Evolutionary conservation across 1,140 invertebrate genomes (phyloP), one percentile per base, ranked within the genome.

Genomic region (Ceratosolen solmsi): DNA sequence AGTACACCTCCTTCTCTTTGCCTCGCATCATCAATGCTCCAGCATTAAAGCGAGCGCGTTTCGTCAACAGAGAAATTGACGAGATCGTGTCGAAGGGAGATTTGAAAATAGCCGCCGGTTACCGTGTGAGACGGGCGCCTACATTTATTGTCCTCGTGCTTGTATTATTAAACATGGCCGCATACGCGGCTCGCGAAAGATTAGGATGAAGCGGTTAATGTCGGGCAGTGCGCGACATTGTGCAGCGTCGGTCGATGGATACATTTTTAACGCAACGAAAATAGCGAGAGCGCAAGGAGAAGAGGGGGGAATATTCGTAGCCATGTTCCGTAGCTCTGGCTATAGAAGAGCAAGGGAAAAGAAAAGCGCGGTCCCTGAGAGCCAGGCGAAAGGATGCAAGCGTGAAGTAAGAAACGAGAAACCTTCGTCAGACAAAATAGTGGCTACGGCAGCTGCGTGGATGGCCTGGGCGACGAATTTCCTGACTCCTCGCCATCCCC

Each of bases 251-350:
- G 84, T 83, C 86, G 86, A 89, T 89, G 87, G 86, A 87, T 89
- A 88, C 87, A 89, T 89, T 89, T 89, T 89, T 89, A 89, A 89
- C 87, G 85, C 84, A 86, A 89, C 87, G 74, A 85, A 89, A 89
- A 89, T 89, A 89, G 87, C 87, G 84, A 75, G 84, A 77, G 79
- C 82, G 56, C 51, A 8, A 54, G 73, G 60, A 30, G 60, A 72
- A 73, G 71, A 79, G 60, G 41, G 60, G 75, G 76, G 71, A 79
- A 84, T 54, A 46, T 84, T 83, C 79, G 83, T 72, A 8, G 49
- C 77, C 81, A 71, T 22, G 38, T 84, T 78, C 65, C 54, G 54
- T 82, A 78, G 63, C 56, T 72, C 74, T 30, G 72, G 84, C 51
- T 22, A 5, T 54, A 15, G 20, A 54, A 54, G 51, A 15, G 51